Conservation (phyloP, 1,140 invertebrate genomes). For the Stegodyphus dumicola region DNA sequence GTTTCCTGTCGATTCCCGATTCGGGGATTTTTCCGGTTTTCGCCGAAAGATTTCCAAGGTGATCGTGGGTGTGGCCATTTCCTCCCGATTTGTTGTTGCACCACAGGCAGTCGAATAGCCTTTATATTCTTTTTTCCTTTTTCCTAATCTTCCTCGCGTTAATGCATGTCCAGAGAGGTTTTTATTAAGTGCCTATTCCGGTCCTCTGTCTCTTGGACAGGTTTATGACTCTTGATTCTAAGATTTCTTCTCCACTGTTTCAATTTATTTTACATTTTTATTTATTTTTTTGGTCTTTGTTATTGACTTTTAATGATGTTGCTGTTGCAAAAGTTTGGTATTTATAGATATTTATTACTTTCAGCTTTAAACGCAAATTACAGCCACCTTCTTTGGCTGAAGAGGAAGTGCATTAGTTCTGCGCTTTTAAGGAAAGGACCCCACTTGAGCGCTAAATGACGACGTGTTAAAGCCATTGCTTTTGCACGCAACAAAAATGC, state of each 20-base stretch:
- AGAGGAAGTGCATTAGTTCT: no score
- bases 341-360: no score
- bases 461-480: no score
- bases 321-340: no score
- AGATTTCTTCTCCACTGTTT: background rate
- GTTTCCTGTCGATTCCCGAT: conserved; percentile 56
- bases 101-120: background rate
- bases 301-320: no score
- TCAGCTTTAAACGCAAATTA: no score
- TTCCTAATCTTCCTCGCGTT: background rate
- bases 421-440: no score
- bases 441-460: no score
- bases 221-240: conserved; percentile 33
- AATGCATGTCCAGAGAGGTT: conserved; percentile 1
- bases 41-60: conserved; percentile 14
- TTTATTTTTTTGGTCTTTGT: no score
- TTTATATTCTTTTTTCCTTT: conserved; percentile 4
- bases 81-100: conserved; percentile 32
- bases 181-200: conserved; percentile 41
- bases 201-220: conserved; percentile 20
- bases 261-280: background rate
- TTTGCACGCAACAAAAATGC: no score
- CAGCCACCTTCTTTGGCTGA: no score
- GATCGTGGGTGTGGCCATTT: conserved; percentile 38
- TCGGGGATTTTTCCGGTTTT: conserved; percentile 29